phyloP scores from a whole-genome alignment of 2,797 vertebrate species.

The Enteromius thamalakanensis region DNA sequence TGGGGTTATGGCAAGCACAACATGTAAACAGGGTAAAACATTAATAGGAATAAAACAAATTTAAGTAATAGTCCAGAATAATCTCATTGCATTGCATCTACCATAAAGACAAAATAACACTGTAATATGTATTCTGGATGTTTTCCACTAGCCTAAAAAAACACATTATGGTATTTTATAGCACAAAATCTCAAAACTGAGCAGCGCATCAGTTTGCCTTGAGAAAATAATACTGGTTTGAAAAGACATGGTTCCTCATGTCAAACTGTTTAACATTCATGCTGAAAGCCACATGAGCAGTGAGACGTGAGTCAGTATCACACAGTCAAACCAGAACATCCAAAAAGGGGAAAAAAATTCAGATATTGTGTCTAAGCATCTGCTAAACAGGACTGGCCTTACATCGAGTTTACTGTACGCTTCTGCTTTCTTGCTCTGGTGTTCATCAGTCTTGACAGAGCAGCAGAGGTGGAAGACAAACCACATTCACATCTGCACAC shows the following conservation, averaged over 20 bases:
- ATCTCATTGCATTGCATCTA: background rate
- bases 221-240: background rate
- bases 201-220: background rate
- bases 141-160: background rate
- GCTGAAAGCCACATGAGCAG: background rate
- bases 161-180: background rate
- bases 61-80: rapidly evolving
- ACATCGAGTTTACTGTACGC: slow-evolving; percentile 5
- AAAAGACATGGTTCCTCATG: background rate
- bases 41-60: background rate
- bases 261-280: background rate
- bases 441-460: background rate
- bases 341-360: background rate
- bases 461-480: background rate
- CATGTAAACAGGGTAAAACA: background rate
- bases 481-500: background rate
- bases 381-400: background rate
- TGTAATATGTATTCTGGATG: background rate
- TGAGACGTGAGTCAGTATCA: background rate
- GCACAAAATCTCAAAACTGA: background rate
- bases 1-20: background rate
- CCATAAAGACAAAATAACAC: background rate
- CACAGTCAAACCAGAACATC: background rate
- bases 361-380: background rate
- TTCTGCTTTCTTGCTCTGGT: slow-evolving; percentile 10